A percentile compares a stretch with the other conserved stretches of the same genome.
Conservation (phyloP, 2,888 invertebrate species). For the Drosophila trichaetosa region DNA sequence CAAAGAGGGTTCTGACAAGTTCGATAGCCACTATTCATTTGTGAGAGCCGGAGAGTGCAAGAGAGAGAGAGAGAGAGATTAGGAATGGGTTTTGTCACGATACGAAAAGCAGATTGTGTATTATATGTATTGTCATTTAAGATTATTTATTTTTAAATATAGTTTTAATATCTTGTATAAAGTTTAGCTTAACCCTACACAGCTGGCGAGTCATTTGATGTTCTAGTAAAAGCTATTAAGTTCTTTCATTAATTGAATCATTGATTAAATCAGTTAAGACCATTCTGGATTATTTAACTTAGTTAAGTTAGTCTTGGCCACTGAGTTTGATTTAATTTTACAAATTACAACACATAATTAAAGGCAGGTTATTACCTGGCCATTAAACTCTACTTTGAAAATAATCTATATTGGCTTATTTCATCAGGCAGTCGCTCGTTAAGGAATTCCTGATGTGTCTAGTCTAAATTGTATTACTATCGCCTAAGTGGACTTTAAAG, state of each 20-base stretch:
- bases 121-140: not conserved
- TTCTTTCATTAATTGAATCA: not conserved
- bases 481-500: slow-evolving; percentile 46
- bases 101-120: not conserved
- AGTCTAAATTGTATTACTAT: slow-evolving; percentile 19
- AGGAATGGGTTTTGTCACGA: not conserved
- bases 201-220: not conserved
- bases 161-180: not conserved
- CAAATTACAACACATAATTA: not conserved
- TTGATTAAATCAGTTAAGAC: not conserved
- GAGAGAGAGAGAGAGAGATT: slow-evolving; percentile 1
- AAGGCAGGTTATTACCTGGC: not conserved
- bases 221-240: not conserved
- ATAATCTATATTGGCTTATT: not conserved
- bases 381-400: not conserved
- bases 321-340: not conserved
- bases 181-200: not conserved
- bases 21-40: slow-evolving; percentile 12
- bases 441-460: slow-evolving; percentile 4
- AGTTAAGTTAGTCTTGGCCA: not conserved
- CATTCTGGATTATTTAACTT: not conserved
- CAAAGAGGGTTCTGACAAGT: not conserved
- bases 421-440: slow-evolving; percentile 13
- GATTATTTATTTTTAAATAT: not conserved
- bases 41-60: not conserved